A percentile compares a stretch with the other conserved stretches of the same genome.
Conservation (phyloP, 2,888 invertebrate species). For the Cephus runcator region DNA sequence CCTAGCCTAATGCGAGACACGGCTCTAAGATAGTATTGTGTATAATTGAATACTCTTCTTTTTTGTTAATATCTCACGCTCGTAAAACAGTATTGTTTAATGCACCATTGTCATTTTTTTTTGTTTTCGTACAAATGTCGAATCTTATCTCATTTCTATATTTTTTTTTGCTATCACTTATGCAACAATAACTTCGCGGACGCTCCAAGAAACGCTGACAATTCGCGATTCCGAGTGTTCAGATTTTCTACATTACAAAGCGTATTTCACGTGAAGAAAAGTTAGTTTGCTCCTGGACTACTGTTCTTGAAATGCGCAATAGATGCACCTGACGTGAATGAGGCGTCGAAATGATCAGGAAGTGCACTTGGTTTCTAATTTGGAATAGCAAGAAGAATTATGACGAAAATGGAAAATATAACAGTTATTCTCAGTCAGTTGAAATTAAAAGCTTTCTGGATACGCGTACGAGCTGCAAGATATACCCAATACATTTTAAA, state of each 20-base stretch:
- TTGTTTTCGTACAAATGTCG: conserved; percentile 6
- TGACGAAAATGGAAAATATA: too few relatives aligned
- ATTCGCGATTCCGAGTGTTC: not conserved
- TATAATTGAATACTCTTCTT: conserved; percentile 11
- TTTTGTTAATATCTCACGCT: not conserved
- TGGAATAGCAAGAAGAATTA: too few relatives aligned
- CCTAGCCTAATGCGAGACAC: not conserved
- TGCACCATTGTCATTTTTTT: conserved; percentile 18
- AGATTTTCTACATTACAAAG: not conserved
- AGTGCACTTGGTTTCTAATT: not conserved
- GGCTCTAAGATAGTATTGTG: not conserved
- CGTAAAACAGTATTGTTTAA: conserved; percentile 1
- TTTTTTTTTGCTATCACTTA: not conserved
- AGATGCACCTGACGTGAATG: not conserved
- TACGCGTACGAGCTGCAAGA: not conserved
- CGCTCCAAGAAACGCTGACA: not conserved
- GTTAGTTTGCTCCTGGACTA: not conserved
- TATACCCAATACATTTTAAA: not conserved
- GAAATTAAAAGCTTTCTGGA: not conserved
- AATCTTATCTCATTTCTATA: not conserved
- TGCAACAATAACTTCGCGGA: not conserved
- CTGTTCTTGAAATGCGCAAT: not conserved
- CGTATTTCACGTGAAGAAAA: not conserved
- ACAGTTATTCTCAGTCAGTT: too few relatives aligned
- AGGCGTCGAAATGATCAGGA: not conserved